Evolutionary conservation across 2,113 vertebrate species (phyloP).

Genomic region (Dolichotis patagonum): DNA sequence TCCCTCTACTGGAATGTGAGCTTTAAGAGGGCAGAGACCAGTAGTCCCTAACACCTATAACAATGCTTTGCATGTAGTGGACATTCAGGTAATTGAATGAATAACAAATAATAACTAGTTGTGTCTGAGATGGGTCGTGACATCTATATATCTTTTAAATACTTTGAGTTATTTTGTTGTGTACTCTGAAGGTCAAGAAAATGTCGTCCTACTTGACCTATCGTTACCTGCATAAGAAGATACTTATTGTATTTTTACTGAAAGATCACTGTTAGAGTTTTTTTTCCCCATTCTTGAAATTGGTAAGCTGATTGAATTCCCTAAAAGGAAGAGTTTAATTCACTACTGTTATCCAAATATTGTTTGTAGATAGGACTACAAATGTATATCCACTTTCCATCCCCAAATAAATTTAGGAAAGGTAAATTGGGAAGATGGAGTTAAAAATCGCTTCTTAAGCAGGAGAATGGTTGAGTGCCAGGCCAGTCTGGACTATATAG

Average conservation of each 20-base stretch:
- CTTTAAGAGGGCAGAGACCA: not conserved
- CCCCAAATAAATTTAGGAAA: not conserved
- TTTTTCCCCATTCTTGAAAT: not conserved
- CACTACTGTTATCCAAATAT: not conserved
- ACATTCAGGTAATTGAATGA: not conserved
- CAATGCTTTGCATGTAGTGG: not conserved
- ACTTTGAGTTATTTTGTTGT: slow-evolving; percentile 1
- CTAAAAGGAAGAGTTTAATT: slow-evolving; percentile 5
- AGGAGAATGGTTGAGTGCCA: not conserved
- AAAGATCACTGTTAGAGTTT: not conserved
- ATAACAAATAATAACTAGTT: not conserved
- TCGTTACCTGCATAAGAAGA: not conserved
- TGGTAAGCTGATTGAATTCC: not conserved
- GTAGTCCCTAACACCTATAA: not conserved
- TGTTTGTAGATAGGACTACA: not conserved
- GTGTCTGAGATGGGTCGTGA: not conserved
- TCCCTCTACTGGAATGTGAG: slow-evolving; percentile 20
- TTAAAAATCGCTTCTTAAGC: not conserved
- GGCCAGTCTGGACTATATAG: not conserved
- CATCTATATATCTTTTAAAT: not conserved
- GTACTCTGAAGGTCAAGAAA: not conserved
- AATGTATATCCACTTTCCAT: not conserved
- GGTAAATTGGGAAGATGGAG: not conserved
- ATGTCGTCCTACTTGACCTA: not conserved
- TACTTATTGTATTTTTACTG: not conserved